Percentiles rank a stretch among this genome's conserved stretches.
phyloP scores from a whole-genome alignment of 2,113 vertebrate genomes.

The Sylvietta virens region DNA sequence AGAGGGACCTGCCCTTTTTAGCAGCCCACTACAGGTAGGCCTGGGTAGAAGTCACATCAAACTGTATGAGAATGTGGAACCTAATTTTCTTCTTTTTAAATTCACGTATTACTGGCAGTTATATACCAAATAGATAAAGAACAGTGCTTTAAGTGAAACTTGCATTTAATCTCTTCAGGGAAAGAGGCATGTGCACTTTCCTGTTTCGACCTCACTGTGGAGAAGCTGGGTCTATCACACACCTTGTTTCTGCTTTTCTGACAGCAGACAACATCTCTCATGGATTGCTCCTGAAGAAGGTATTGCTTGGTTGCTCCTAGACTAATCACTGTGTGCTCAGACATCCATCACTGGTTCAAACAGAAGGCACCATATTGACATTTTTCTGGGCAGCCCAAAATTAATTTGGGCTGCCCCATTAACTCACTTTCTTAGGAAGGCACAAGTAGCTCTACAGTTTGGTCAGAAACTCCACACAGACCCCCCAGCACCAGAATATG shows the following conservation, averaged over 20 bases:
- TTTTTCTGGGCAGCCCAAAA: background rate
- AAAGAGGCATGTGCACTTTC: slow-evolving; percentile 92
- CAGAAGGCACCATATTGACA: background rate
- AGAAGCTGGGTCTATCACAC: slow-evolving; percentile 96
- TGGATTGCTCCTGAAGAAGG: slow-evolving; percentile 95
- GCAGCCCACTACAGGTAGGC: background rate
- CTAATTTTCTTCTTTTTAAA: background rate
- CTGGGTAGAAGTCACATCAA: background rate
- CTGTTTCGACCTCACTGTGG: slow-evolving; percentile 96
- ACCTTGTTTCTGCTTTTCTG: slow-evolving; percentile 94
- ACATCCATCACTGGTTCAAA: background rate
- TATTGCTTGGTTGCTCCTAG: slow-evolving; percentile 39
- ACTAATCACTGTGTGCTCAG: background rate
- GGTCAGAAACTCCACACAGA: background rate
- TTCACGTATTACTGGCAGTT: background rate
- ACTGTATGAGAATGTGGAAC: background rate
- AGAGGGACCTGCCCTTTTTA: background rate
- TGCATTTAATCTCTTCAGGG: slow-evolving; percentile 71
- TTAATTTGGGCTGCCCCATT: background rate
- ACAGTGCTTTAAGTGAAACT: background rate
- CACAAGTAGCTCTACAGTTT: background rate
- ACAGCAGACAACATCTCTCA: slow-evolving; percentile 98
- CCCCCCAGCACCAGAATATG: background rate
- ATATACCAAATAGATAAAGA: background rate
- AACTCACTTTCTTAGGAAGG: background rate